Conservation (phyloP, 2,797 vertebrate species). For the Percopsis omiscomaycus region DNA sequence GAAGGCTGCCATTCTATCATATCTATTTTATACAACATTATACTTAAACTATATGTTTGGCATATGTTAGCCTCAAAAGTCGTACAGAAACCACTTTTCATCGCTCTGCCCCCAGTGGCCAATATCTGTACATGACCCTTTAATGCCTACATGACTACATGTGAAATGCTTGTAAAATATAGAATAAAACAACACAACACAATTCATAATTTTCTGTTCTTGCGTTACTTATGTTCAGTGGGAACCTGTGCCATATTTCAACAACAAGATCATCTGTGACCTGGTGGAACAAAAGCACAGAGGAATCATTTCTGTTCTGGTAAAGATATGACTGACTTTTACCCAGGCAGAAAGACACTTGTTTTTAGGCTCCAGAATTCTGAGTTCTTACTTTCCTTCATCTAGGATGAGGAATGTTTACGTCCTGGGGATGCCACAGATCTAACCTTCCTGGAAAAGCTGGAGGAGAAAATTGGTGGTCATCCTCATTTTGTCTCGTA, state of each 20-base stretch:
- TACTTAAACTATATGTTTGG: too few relatives aligned
- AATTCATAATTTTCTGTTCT: not conserved
- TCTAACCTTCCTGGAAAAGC: slow-evolving; percentile 89
- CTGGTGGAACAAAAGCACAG: slow-evolving; percentile 92
- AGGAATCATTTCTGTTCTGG: slow-evolving; percentile 86
- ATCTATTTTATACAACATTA: too few relatives aligned
- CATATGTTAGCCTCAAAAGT: too few relatives aligned
- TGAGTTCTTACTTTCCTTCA: not conserved
- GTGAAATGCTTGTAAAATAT: too few relatives aligned
- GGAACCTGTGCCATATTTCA: slow-evolving; percentile 94
- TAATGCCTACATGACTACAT: not conserved
- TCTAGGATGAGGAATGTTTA: slow-evolving; percentile 92
- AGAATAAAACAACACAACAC: not conserved
- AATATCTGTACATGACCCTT: too few relatives aligned
- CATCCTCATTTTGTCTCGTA: slow-evolving; percentile 94
- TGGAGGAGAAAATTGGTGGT: slow-evolving; percentile 88
- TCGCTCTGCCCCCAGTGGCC: too few relatives aligned
- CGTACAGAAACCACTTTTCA: too few relatives aligned
- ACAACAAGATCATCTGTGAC: slow-evolving; percentile 97
- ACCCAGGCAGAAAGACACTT: not conserved
- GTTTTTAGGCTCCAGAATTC: not conserved
- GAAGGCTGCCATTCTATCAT: too few relatives aligned
- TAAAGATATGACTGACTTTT: slow-evolving; percentile 22
- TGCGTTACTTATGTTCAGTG: slow-evolving; percentile 74
- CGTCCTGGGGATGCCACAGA: slow-evolving; percentile 91